These are phyloP conservation scores for Vicugna pacos DNA, from an alignment of 2,113 vertebrate species.

Conservation along the genomic window DNA sequence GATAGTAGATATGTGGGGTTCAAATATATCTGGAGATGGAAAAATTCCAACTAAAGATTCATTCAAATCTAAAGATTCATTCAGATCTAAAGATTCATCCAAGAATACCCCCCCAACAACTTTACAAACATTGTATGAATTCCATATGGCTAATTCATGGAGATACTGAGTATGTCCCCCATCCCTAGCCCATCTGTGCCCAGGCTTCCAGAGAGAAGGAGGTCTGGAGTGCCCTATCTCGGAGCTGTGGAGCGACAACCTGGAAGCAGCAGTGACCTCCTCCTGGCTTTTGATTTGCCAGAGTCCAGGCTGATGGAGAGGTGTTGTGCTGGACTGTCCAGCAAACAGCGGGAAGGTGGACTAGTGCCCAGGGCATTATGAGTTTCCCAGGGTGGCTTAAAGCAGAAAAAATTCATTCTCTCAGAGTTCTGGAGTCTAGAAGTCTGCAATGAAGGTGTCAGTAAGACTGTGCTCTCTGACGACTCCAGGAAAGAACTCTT, in stretches of 20 bases:
- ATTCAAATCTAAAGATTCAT: background rate
- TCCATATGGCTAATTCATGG: background rate
- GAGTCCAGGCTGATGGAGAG: background rate
- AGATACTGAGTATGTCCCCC: background rate
- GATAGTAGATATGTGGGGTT: background rate
- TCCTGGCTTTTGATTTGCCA: background rate
- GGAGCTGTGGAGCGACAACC: background rate
- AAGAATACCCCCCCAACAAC: background rate
- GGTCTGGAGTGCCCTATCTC: background rate
- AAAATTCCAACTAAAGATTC: background rate
- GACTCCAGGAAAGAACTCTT: background rate
- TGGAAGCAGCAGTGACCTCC: background rate
- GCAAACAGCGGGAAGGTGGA: rapidly evolving
- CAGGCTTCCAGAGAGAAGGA: background rate
- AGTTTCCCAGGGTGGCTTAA: background rate
- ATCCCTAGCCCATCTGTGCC: background rate
- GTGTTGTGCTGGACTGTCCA: background rate
- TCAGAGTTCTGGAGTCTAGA: background rate
- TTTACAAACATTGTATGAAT: background rate
- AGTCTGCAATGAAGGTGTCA: background rate
- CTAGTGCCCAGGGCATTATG: background rate
- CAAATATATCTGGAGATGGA: background rate
- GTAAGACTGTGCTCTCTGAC: background rate
- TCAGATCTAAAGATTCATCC: background rate
- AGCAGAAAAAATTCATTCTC: background rate